These are phyloP conservation scores for Corvus hawaiiensis DNA, from an alignment of 2,113 vertebrate genomes.

Conservation along the genomic window DNA sequence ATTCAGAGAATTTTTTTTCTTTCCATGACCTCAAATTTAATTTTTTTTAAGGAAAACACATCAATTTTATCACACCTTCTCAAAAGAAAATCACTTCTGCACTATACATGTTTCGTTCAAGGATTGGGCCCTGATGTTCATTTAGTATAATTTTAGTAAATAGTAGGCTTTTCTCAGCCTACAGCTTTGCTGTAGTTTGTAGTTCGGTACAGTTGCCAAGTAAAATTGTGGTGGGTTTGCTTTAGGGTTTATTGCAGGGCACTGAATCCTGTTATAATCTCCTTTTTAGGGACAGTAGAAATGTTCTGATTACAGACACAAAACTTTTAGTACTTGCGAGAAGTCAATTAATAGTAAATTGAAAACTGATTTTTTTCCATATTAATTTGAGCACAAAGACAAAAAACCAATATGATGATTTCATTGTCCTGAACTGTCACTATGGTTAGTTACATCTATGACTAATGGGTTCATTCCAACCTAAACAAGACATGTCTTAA, in stretches of 20 bases:
- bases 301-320: background rate
- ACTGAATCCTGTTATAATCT: background rate
- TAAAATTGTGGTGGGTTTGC: background rate
- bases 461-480: background rate
- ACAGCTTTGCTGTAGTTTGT: background rate
- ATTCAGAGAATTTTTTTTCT: background rate
- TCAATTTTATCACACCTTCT: background rate
- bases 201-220: background rate
- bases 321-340: background rate
- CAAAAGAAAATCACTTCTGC: background rate
- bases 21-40: background rate
- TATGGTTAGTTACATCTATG: background rate
- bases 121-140: background rate
- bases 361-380: background rate
- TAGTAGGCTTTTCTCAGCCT: background rate
- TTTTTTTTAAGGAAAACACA: background rate
- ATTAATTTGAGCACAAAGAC: background rate
- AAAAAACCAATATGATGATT: background rate
- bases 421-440: background rate
- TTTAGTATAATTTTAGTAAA: background rate
- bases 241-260: background rate
- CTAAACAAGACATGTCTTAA: background rate
- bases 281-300: background rate
- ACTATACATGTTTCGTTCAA: background rate
- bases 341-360: background rate